phyloP scores from a whole-genome alignment of 2,797 vertebrate species.

The Acanthurus tractus region DNA sequence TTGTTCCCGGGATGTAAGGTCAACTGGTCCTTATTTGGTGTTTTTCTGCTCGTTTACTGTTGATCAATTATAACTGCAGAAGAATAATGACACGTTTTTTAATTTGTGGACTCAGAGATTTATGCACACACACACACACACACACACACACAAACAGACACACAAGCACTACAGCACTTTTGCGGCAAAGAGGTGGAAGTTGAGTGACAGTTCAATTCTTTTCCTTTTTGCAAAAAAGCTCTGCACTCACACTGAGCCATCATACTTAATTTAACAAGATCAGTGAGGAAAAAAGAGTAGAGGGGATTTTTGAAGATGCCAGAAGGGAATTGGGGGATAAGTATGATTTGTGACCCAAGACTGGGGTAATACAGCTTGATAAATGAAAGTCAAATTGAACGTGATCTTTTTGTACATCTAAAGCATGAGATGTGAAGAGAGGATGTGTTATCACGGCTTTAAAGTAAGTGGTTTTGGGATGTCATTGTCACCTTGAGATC shows the following conservation, averaged over 20 bases:
- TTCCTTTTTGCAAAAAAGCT: constrained; percentile 47
- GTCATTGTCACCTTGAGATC: constrained; percentile 56
- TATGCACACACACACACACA: neutral
- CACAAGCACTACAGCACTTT: constrained; percentile 15
- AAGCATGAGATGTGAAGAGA: constrained; percentile 28
- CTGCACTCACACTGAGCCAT: constrained; percentile 56
- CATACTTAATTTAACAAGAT: constrained; percentile 69
- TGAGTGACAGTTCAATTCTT: constrained; percentile 75
- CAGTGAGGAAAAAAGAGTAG: constrained; percentile 20
- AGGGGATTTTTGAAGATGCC: constrained; percentile 52
- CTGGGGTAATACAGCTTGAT: constrained; percentile 48
- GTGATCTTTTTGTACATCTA: constrained; percentile 57
- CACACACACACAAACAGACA: neutral
- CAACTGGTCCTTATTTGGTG: constrained; percentile 33
- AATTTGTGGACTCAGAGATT: constrained; percentile 6
- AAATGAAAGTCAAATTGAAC: constrained; percentile 71
- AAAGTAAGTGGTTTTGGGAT: constrained; percentile 48
- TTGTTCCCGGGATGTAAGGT: constrained; percentile 56
- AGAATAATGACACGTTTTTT: neutral
- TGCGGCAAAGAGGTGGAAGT: constrained; percentile 45
- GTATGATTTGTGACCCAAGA: constrained; percentile 64
- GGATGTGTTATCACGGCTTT: constrained; percentile 47
- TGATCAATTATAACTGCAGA: constrained; percentile 7
- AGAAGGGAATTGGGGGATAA: constrained; percentile 59
- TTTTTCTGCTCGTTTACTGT: constrained; percentile 28